A percentile compares a stretch with the other conserved stretches of the same genome.
phyloP scores from a whole-genome alignment of 1,140 invertebrate genomes.

The Homarus americanus region DNA sequence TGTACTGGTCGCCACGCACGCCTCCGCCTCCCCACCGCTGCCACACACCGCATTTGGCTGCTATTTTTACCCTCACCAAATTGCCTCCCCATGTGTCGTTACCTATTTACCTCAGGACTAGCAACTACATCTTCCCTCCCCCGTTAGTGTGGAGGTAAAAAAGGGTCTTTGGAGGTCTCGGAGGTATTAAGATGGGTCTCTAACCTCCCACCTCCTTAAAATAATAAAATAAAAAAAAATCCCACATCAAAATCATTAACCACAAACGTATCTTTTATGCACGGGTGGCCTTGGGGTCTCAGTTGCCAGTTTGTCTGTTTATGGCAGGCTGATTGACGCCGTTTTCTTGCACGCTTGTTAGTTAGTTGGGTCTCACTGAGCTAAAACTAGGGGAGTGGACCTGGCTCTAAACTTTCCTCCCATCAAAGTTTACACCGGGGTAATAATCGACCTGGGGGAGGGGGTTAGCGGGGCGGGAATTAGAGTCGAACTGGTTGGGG shows the following conservation, averaged over 20 bases:
- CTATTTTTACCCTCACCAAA: not conserved
- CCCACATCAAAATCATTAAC: conserved; percentile 45
- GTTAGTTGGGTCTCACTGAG: not conserved
- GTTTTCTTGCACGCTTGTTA: not conserved
- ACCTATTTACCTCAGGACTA: conserved; percentile 1
- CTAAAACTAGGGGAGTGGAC: not conserved
- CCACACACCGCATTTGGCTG: not conserved
- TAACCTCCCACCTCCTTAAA: too few species aligned
- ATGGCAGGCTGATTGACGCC: not conserved
- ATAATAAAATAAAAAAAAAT: too few species aligned
- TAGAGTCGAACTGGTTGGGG: not conserved
- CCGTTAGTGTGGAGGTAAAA: too few species aligned
- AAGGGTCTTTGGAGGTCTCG: too few species aligned
- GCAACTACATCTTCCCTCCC: too few species aligned
- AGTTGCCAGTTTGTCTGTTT: conserved; percentile 32
- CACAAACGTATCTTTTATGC: conserved; percentile 60
- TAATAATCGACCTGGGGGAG: not conserved
- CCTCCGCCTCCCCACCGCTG: not conserved
- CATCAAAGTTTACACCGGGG: not conserved
- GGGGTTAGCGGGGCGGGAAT: not conserved
- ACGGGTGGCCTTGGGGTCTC: conserved; percentile 45
- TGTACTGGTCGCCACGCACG: not conserved
- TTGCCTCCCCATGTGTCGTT: conserved; percentile 3
- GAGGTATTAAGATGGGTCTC: too few species aligned
- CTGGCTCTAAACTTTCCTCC: not conserved